These are phyloP conservation scores for Phorcus lineatus DNA, from an alignment of 2,888 invertebrate species.

Conservation along the genomic window DNA sequence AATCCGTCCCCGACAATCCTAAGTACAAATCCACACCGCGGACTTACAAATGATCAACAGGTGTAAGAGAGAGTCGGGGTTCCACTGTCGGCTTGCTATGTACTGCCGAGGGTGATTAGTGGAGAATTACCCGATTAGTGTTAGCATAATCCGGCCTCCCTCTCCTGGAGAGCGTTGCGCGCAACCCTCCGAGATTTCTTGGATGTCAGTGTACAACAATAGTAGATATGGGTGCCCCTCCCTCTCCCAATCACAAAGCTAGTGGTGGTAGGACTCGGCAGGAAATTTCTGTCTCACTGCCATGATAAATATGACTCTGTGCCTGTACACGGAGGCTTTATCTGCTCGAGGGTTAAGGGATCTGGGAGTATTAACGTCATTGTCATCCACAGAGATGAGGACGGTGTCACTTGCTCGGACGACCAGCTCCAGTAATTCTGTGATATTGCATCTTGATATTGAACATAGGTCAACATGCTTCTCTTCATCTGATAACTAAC, in stretches of 20 bases:
- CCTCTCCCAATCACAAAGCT: neutral
- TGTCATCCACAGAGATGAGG: neutral
- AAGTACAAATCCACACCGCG: neutral
- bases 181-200: neutral
- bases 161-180: neutral
- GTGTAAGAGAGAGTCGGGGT: neutral
- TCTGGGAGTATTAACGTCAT: neutral
- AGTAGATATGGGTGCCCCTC: neutral
- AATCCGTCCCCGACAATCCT: conserved; percentile 1
- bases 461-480: no score
- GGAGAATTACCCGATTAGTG: conserved; percentile 2
- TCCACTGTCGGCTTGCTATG: neutral
- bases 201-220: neutral
- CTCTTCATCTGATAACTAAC: no score
- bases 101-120: neutral
- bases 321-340: neutral
- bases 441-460: no score
- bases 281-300: neutral
- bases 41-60: neutral
- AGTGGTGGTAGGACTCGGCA: neutral
- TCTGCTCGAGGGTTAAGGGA: neutral
- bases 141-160: neutral
- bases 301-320: neutral
- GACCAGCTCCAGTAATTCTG: no score
- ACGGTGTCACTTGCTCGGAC: no score